Evolutionary conservation across 2,113 vertebrate species (phyloP), one percentile per base, ranked within the genome.

Genomic region (Riparia riparia): DNA sequence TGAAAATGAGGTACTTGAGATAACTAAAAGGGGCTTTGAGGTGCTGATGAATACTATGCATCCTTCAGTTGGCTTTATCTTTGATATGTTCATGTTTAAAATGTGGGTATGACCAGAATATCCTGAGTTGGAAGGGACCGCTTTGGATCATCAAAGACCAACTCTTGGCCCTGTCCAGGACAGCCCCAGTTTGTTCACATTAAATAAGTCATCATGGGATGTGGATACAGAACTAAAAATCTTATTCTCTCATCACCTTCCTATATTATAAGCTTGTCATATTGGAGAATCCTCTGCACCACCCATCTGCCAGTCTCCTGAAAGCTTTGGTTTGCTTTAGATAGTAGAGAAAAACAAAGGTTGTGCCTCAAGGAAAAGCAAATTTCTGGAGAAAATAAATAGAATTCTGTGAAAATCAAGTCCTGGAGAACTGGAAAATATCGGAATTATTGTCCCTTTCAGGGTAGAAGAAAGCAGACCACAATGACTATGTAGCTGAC

Each of bases 401-500:
- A n/a, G 1, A 49, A 47, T 13, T 1, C 2, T 2, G 14, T 76
- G 24, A 71, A 86, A 65, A 34, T 17, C 34, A 84, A 44, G 51
- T 51, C 10, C 11, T 37, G 6, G 24, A 45, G 19, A 71, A 77
- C 34, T 7, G 42, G 56, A 74, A 90, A 51, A 16, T 0, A 15
- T 15, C 6, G 45, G 6, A 29, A 50, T 58, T 24, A 13, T 32
- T 49, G 3, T 10, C 14, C 4, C 20, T 91, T 70, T 74, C 5
- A 3, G 5, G 0, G 3, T 2, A 45, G 10, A 60, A 68, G 16
- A n/a, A 74, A 60, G 29, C 10, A 87, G 18, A 63, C 2, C 8
- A 4, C 18, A 18, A 7, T 4, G 3, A 29, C 19, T 22, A 10
- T 0, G 3, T 22, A n/a, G 17, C 0, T 64, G 41, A 4, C 9